Evolutionary conservation across 2,797 vertebrate genomes (phyloP).

Genomic region (Danio kyathit): DNA sequence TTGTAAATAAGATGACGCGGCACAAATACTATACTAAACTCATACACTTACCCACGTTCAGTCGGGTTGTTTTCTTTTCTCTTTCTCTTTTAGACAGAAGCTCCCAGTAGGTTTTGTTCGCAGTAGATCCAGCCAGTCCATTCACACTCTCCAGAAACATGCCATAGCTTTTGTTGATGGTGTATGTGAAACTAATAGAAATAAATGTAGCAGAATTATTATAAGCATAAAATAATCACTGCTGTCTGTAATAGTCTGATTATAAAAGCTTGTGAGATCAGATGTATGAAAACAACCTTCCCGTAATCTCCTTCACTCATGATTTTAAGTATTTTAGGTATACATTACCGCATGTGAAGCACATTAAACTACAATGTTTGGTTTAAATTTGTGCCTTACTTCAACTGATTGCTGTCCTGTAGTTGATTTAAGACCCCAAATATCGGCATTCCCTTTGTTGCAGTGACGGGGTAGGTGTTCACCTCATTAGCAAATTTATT

Average conservation of each 20-base stretch:
- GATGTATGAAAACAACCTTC: not conserved
- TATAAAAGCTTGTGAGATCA: no score
- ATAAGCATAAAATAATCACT: not conserved
- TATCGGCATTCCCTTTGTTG: constrained; percentile 68
- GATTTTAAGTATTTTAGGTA: not conserved
- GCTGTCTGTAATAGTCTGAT: not conserved
- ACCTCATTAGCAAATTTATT: constrained; percentile 57
- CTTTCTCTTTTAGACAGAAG: constrained; percentile 68
- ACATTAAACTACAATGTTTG: not conserved
- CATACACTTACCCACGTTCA: constrained; percentile 69
- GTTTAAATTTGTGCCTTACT: constrained; percentile 43
- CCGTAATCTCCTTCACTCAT: not conserved
- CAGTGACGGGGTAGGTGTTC: constrained; percentile 57
- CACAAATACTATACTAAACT: not conserved
- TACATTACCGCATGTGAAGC: not conserved
- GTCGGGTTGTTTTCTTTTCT: constrained; percentile 54
- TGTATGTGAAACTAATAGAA: constrained; percentile 25
- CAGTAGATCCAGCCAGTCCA: constrained; percentile 65
- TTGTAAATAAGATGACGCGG: not conserved
- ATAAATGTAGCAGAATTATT: not conserved
- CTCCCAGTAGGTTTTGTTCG: constrained; percentile 72
- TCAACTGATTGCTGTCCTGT: constrained; percentile 67
- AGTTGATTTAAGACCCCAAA: constrained; percentile 72
- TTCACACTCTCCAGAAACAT: constrained; percentile 74
- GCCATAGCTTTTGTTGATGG: constrained; percentile 67